phyloP scores from a whole-genome alignment of 2,113 vertebrate genomes.

The Rhabdomys dilectus region DNA sequence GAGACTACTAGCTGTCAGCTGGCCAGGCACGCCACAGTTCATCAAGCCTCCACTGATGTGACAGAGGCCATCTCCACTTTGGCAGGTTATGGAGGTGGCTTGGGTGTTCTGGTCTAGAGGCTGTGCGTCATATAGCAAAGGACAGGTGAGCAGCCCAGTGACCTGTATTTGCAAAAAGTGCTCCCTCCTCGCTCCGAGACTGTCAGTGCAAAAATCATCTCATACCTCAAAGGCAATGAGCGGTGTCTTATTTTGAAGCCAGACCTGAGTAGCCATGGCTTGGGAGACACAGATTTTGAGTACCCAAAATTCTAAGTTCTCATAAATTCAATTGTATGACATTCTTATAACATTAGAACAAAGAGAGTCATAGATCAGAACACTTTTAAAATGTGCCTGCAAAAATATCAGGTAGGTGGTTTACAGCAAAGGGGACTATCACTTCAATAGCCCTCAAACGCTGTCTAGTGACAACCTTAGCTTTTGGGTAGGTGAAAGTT shows the following conservation, averaged over 20 bases:
- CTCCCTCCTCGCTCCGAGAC: neutral
- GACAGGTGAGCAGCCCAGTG: neutral
- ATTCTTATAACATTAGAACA: neutral
- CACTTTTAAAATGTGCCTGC: neutral
- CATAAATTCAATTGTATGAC: neutral
- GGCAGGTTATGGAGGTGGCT: neutral
- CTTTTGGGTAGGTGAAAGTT: neutral
- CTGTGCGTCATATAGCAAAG: neutral
- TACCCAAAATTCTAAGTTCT: neutral
- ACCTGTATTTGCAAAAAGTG: neutral
- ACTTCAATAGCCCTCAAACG: neutral
- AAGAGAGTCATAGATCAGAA: neutral
- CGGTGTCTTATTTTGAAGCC: neutral
- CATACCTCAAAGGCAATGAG: neutral
- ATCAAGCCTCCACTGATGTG: slow-evolving; percentile 9
- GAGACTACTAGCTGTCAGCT: slow-evolving; percentile 53
- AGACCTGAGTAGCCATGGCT: neutral
- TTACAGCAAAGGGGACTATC: neutral
- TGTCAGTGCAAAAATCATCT: neutral
- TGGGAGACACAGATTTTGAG: neutral
- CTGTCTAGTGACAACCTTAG: neutral
- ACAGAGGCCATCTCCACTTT: neutral
- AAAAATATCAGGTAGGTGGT: neutral
- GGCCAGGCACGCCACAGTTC: slow-evolving; percentile 42
- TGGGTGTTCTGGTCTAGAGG: neutral